Evolutionary conservation across 1,140 invertebrate species (phyloP).

Genomic region (Lepidostoma basale): DNA sequence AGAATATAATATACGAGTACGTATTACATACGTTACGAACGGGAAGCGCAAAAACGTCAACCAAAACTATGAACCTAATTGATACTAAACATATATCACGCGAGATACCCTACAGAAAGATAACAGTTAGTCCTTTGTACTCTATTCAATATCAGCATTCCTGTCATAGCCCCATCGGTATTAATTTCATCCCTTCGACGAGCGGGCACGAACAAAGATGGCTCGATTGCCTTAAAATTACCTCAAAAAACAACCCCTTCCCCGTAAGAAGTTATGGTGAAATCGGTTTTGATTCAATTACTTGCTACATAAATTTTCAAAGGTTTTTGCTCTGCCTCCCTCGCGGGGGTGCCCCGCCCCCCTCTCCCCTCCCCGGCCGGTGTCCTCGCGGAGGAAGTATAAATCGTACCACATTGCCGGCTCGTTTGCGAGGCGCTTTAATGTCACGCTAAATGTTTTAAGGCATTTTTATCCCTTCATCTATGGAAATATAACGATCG

Average conservation of each 20-base stretch:
- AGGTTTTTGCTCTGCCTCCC: conserved; percentile 42
- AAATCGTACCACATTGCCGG: conserved; percentile 30
- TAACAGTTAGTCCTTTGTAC: background rate
- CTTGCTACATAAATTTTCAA: conserved; percentile 44
- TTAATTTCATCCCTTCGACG: conserved; percentile 26
- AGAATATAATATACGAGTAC: no score
- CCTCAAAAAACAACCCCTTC: conserved; percentile 26
- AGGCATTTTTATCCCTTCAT: conserved; percentile 21
- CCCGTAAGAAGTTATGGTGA: conserved; percentile 36
- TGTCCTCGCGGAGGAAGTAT: conserved; percentile 40
- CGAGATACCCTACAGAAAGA: background rate
- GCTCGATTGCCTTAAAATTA: conserved; percentile 28
- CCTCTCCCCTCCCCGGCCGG: conserved; percentile 20
- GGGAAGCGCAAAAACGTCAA: no score
- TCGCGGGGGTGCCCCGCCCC: no score
- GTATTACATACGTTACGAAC: no score
- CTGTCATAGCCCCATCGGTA: conserved; percentile 20
- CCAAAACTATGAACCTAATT: no score
- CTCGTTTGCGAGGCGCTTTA: conserved; percentile 14
- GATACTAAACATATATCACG: conserved; percentile 9
- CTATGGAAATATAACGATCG: conserved; percentile 12
- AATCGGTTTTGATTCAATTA: conserved; percentile 47
- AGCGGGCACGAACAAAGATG: conserved; percentile 1
- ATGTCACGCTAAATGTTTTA: conserved; percentile 13
- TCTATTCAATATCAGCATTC: conserved; percentile 19